Percentiles rank a stretch among this genome's conserved stretches.
Conservation (phyloP, 2,113 vertebrate species). For the Helogale parvula region DNA sequence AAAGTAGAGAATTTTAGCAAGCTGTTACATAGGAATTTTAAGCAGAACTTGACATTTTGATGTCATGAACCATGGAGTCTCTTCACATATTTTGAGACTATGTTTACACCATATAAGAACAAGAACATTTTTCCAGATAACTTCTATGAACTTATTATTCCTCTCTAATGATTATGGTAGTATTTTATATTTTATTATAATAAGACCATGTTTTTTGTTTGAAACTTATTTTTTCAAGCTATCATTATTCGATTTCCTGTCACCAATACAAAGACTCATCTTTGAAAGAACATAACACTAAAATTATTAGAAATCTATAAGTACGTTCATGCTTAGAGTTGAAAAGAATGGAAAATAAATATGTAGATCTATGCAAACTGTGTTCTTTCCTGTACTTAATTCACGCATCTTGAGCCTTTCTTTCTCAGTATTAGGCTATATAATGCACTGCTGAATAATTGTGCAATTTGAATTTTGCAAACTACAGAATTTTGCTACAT, state of each 20-base stretch:
- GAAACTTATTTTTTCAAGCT: background rate
- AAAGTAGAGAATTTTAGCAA: background rate
- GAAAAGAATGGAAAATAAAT: background rate
- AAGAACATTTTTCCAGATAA: background rate
- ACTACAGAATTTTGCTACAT: background rate
- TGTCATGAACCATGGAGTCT: background rate
- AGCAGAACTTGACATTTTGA: background rate
- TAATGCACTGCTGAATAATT: background rate
- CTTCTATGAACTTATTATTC: background rate
- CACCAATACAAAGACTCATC: background rate
- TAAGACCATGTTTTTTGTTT: background rate
- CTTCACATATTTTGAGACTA: background rate
- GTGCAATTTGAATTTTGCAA: background rate
- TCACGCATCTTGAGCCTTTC: background rate
- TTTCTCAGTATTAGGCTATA: background rate
- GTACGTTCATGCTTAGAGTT: background rate
- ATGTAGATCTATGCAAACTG: background rate
- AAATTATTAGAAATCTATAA: background rate
- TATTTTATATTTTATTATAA: slow-evolving; percentile 41
- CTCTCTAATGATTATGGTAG: background rate
- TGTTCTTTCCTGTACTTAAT: background rate
- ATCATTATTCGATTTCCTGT: background rate
- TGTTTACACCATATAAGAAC: background rate
- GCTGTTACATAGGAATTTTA: background rate
- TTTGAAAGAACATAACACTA: background rate